Base-by-base conservation (phyloP, 1,140 invertebrate species). In the Neoseiulus cucumeris region DNA sequence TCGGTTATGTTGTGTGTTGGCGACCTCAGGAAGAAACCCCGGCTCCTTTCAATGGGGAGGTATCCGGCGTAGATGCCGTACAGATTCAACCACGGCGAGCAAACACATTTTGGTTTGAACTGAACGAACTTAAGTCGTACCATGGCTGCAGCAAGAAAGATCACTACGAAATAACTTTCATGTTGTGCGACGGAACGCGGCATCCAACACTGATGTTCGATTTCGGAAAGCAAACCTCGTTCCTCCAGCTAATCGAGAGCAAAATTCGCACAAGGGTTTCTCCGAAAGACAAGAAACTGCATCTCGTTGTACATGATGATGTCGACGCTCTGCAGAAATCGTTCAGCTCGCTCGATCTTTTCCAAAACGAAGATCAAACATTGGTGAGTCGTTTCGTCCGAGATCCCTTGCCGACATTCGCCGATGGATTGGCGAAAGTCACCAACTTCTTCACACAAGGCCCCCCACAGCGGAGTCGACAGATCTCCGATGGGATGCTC, bases 291-390 rank as follows among this genome's bases (percentile, higher is more conserved):
- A 79, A 81, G 64, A 85, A 87, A 68, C 83, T 79, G 71, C 82
- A 85, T 72, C 76, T 85, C 6, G 87, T 82, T 72, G 74, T 86
- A 4, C 80, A 88, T 39, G 81, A 85, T 69, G 82, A 81, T 69
- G 77, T 76, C 47, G 82, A 84, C 67, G 81, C 83, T 39, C 71
- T 91, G 45, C 84, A 85, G 66, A 84, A 82, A 72, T 90, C 89
- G 0, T 90, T 92, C 72, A 85, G 86, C 33, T 87, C 90, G 70
- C 76, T 92, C 39, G 82, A 89, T 70, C 78, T 92, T 41, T 85
- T 89, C 77, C 65, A 82, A 80, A 70, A 80, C 87, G 70, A 79
- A 86, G 74, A 79, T 87, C 33, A 83, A 83, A 28, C 77, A 17
- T 68, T 64, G 41, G 44, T 70, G 42, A 55, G 66, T 64, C 68